These are phyloP conservation scores for Heliocidaris tuberculata DNA, from an alignment of 35 echinoderm and acorn worm genomes.

Conservation along the genomic window DNA sequence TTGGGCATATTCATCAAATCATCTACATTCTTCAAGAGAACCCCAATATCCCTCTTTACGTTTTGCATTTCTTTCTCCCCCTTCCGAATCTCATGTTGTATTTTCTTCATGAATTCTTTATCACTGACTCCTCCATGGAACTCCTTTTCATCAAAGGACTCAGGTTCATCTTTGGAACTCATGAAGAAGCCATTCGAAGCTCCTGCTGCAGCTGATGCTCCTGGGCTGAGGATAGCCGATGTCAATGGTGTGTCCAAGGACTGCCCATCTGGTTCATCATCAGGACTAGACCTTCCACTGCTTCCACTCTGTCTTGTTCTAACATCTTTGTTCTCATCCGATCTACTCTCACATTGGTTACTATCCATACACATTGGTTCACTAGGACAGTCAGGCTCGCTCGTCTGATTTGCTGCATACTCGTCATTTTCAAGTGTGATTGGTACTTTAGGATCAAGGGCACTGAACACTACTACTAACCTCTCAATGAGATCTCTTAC, in stretches of 20 bases:
- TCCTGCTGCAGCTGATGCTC: neutral
- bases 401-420: neutral
- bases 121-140: neutral
- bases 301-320: neutral
- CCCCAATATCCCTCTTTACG: neutral
- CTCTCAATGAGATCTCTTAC: neutral
- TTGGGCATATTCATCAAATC: neutral
- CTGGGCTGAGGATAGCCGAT: neutral
- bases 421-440: neutral
- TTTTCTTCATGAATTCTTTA: neutral
- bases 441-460: neutral
- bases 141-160: neutral
- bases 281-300: neutral
- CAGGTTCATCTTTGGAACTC: neutral
- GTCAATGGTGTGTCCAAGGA: neutral
- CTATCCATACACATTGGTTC: neutral
- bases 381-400: neutral
- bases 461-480: neutral
- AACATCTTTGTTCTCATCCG: neutral
- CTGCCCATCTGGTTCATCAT: neutral
- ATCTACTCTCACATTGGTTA: neutral
- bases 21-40: neutral
- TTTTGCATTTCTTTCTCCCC: neutral
- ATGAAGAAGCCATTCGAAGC: neutral
- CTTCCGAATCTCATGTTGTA: neutral